These are phyloP conservation scores for Engraulis encrasicolus DNA, from an alignment of 2,113 vertebrate genomes.

Conservation along the genomic window DNA sequence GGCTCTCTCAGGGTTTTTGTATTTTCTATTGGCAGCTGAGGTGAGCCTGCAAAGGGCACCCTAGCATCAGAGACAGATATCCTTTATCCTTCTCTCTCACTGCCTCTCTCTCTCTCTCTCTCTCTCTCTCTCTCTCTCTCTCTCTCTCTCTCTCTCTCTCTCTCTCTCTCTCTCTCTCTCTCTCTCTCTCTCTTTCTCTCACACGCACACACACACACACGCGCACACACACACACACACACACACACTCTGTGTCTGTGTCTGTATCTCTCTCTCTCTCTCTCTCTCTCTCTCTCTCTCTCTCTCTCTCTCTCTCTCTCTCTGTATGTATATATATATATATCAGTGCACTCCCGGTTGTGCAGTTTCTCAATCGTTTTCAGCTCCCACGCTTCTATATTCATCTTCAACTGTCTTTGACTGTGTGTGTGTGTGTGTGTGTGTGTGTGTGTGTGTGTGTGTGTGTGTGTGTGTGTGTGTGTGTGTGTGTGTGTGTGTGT, in stretches of 20 bases:
- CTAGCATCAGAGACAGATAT: background rate
- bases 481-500: no score
- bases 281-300: background rate
- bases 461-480: background rate
- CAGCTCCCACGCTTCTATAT: background rate
- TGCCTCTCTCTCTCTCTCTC: conserved; percentile 27
- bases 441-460: background rate
- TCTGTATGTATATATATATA: background rate
- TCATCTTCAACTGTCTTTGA: background rate
- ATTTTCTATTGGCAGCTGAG: background rate
- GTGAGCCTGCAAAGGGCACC: background rate
- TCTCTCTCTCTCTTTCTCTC: conserved; percentile 28
- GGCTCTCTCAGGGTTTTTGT: background rate
- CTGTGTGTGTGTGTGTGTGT: background rate
- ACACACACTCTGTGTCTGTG: no score
- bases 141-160: background rate
- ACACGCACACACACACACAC: no score
- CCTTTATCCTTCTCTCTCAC: background rate
- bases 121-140: background rate
- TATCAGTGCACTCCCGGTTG: no score
- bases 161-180: conserved; percentile 29
- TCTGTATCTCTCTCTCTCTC: conserved; percentile 25
- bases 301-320: background rate
- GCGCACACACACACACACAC: no score
- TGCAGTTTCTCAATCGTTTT: no score